Evolutionary conservation across 1,140 invertebrate genomes (phyloP).

Genomic region (Drosophila tsacasi): DNA sequence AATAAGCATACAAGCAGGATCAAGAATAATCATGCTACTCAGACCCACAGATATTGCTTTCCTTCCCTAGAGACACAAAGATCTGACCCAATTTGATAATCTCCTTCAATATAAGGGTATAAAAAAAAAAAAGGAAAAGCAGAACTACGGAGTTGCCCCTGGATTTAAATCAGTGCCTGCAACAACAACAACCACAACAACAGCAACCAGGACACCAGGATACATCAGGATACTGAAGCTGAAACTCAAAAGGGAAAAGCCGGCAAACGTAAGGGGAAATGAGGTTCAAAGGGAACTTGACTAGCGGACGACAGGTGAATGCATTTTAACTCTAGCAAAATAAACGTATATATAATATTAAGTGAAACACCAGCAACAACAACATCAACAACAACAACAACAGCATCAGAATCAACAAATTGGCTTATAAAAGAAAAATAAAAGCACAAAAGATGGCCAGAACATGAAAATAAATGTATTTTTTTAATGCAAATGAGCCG

Average conservation of each 20-base stretch:
- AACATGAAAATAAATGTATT: slow-evolving; percentile 13
- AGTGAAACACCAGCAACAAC: slow-evolving; percentile 34
- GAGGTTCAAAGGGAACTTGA: slow-evolving; percentile 20
- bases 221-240: slow-evolving; percentile 22
- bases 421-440: slow-evolving; percentile 38
- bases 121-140: slow-evolving; percentile 3
- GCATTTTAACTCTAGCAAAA: slow-evolving; percentile 54
- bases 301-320: slow-evolving; percentile 54
- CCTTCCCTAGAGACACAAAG: background rate
- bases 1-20: background rate
- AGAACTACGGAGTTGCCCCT: slow-evolving; percentile 31
- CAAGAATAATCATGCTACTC: no score
- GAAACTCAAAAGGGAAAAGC: slow-evolving; percentile 10
- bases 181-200: slow-evolving; percentile 32
- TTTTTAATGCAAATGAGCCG: slow-evolving; percentile 19
- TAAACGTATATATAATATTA: slow-evolving; percentile 74
- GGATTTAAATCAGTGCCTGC: slow-evolving; percentile 70
- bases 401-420: slow-evolving; percentile 53
- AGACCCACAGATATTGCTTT: background rate
- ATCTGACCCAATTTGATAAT: slow-evolving; percentile 9
- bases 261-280: background rate
- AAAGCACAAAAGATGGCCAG: slow-evolving; percentile 19
- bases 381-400: slow-evolving; percentile 23
- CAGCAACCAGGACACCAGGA: slow-evolving; percentile 28
- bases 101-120: slow-evolving; percentile 3